Conservation (phyloP, 2,888 invertebrate species). For the Anodontia alba region DNA sequence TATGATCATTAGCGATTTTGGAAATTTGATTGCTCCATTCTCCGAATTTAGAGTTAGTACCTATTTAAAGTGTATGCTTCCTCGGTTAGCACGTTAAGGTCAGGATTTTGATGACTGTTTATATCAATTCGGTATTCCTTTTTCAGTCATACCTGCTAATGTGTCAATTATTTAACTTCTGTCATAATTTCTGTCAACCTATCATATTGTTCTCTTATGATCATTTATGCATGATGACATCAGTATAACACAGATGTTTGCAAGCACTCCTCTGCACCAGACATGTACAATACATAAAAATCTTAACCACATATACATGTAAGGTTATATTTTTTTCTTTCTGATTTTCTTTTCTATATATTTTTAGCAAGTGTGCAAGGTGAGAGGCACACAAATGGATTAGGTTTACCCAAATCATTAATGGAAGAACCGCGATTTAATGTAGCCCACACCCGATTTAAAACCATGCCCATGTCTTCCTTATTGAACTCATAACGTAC, state of each 20-base stretch:
- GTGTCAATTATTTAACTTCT: too few relatives aligned
- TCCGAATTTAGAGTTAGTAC: too few relatives aligned
- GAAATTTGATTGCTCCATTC: too few relatives aligned
- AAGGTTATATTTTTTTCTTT: background rate
- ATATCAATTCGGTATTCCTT: too few relatives aligned
- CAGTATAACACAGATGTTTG: background rate
- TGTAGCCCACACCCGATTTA: background rate
- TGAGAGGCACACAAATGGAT: constrained; percentile 13
- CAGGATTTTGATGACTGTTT: too few relatives aligned
- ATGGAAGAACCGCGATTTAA: background rate
- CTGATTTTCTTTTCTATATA: background rate
- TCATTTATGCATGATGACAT: background rate
- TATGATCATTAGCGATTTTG: too few relatives aligned
- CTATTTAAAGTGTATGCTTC: too few relatives aligned
- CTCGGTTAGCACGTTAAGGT: too few relatives aligned
- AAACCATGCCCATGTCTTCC: background rate
- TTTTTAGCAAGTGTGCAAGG: constrained; percentile 13
- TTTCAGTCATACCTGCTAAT: too few relatives aligned
- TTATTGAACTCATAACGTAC: constrained; percentile 13
- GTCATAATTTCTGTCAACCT: too few relatives aligned
- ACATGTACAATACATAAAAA: constrained; percentile 12
- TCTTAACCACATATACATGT: background rate
- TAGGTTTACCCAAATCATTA: background rate
- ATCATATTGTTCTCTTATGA: too few relatives aligned
- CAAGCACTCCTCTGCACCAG: background rate